Conservation (phyloP, 30 jellyfish, hydroid and myxozoan species). For the Turritopsis dohrnii region DNA sequence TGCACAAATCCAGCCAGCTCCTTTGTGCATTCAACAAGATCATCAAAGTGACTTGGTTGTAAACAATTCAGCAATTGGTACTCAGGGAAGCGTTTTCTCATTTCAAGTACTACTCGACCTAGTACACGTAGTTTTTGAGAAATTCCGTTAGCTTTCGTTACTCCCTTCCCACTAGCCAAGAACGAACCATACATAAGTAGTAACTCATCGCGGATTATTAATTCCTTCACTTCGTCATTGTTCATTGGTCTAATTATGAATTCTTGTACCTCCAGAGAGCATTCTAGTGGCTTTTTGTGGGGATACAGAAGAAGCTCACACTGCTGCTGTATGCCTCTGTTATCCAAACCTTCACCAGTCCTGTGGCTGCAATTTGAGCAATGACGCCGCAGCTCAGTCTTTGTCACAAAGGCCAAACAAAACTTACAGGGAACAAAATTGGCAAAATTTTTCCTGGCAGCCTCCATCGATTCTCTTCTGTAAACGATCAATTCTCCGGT, state of each 20-base stretch:
- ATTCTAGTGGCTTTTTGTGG: neutral
- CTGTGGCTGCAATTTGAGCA: slow-evolving; percentile 28
- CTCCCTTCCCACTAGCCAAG: neutral
- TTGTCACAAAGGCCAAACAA: slow-evolving; percentile 40
- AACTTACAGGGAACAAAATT: slow-evolving; percentile 31
- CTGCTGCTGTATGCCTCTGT: neutral
- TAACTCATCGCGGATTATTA: neutral
- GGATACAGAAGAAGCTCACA: slow-evolving; percentile 1
- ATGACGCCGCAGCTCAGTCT: slow-evolving; percentile 47
- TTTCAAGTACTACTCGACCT: neutral
- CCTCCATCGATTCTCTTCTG: slow-evolving; percentile 5
- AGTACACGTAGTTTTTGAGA: neutral
- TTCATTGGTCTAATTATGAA: neutral
- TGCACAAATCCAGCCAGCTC: slow-evolving; percentile 16
- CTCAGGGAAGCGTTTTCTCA: neutral
- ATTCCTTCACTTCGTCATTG: neutral
- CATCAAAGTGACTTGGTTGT: slow-evolving; percentile 23
- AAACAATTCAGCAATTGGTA: neutral
- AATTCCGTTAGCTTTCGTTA: neutral
- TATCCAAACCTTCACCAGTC: neutral
- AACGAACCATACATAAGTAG: neutral
- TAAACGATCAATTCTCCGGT: slow-evolving; percentile 32
- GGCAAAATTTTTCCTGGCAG: neutral
- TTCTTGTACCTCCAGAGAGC: neutral
- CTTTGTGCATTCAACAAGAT: neutral